Evolutionary conservation across 2,797 vertebrate species (phyloP).

Genomic region (Sphenodon punctatus): DNA sequence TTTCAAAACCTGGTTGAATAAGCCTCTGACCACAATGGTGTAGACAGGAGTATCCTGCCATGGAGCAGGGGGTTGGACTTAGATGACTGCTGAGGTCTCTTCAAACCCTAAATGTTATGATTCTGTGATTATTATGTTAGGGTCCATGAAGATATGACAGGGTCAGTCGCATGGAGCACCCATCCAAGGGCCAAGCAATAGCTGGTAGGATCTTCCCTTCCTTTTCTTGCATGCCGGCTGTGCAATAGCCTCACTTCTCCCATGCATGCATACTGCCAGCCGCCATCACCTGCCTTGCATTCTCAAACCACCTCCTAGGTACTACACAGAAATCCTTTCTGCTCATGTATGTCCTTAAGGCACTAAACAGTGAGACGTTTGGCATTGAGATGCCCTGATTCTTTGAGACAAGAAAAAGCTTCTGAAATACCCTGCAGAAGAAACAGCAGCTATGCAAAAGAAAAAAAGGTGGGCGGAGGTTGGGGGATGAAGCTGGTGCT

Average conservation of each 20-base stretch:
- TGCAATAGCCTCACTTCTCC: neutral
- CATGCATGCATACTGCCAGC: neutral
- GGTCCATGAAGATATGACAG: slow-evolving; percentile 39
- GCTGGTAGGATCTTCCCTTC: slow-evolving; percentile 14
- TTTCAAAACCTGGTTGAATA: too few relatives aligned
- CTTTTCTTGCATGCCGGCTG: slow-evolving; percentile 2
- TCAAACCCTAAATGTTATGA: too few relatives aligned
- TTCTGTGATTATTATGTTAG: neutral
- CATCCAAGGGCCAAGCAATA: neutral
- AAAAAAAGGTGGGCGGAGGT: neutral
- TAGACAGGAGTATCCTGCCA: too few relatives aligned
- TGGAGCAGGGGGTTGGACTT: too few relatives aligned
- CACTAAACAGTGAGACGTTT: slow-evolving; percentile 16
- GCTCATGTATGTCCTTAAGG: slow-evolving; percentile 2
- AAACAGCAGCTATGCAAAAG: slow-evolving; percentile 36
- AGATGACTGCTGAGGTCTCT: too few relatives aligned
- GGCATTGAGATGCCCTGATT: neutral
- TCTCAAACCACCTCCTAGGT: neutral
- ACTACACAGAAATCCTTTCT: slow-evolving; percentile 23
- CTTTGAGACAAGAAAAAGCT: slow-evolving; percentile 22
- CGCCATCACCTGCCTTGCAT: neutral
- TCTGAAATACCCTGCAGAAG: slow-evolving; percentile 45
- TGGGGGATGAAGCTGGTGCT: neutral
- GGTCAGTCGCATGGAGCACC: neutral
- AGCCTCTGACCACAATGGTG: too few relatives aligned